Conservation (phyloP, 92 coral and sea anemone species). For the Epizoanthus ramosus region DNA sequence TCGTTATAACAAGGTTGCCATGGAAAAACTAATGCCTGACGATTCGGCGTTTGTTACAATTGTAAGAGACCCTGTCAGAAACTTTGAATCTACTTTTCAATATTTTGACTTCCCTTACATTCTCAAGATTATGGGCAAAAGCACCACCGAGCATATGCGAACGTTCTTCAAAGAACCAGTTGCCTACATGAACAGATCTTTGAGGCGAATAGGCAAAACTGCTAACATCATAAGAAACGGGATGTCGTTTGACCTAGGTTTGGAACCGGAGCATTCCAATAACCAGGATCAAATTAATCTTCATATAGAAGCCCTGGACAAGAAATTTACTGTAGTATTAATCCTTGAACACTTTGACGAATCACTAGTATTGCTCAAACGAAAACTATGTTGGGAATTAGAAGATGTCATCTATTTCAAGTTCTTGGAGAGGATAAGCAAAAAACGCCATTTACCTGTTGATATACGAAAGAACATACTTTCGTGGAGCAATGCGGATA, state of each 20-base stretch:
- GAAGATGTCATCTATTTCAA: constrained; percentile 74
- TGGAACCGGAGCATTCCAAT: constrained; percentile 67
- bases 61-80: constrained; percentile 62
- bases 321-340: constrained; percentile 68
- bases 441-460: constrained; percentile 42
- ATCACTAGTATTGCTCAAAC: constrained; percentile 65
- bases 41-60: constrained; percentile 67
- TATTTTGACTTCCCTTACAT: constrained; percentile 62
- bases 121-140: constrained; percentile 64
- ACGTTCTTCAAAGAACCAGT: constrained; percentile 64
- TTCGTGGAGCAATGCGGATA: constrained; percentile 30
- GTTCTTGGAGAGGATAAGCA: constrained; percentile 67
- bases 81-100: constrained; percentile 67
- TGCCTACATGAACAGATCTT: constrained; percentile 54
- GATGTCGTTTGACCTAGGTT: constrained; percentile 75
- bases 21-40: constrained; percentile 73
- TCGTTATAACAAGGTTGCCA: constrained; percentile 63
- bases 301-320: constrained; percentile 54
- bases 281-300: constrained; percentile 55
- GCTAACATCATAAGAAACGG: constrained; percentile 70
- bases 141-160: constrained; percentile 57
- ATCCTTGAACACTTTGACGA: constrained; percentile 84
- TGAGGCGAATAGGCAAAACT: constrained; percentile 39
- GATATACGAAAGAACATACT: constrained; percentile 57
- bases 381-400: constrained; percentile 72